phyloP scores from a whole-genome alignment of 1,140 invertebrate genomes.

The Drosophila pallidifrons region DNA sequence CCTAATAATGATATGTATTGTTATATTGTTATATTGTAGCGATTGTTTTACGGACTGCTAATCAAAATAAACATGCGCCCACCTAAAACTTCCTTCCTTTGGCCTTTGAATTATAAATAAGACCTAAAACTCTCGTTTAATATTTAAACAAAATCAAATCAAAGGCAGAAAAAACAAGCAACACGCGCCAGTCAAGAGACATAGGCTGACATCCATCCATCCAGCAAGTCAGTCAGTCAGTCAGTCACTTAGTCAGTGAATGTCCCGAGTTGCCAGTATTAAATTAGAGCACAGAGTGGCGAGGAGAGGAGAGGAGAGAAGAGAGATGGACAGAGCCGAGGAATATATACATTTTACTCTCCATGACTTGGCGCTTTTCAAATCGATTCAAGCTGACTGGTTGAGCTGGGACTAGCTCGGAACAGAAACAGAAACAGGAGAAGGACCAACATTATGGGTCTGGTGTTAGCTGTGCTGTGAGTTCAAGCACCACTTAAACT shows the following conservation, averaged over 20 bases:
- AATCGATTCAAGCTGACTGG: constrained; percentile 66
- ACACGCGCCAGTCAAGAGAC: constrained; percentile 43
- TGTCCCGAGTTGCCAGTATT: constrained; percentile 39
- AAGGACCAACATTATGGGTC: constrained; percentile 8
- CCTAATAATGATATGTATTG: constrained; percentile 68
- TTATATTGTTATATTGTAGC: constrained; percentile 72
- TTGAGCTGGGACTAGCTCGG: constrained; percentile 29
- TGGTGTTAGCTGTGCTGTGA: constrained; percentile 24
- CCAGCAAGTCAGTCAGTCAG: constrained; percentile 45
- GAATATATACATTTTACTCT: constrained; percentile 7
- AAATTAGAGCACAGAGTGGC: constrained; percentile 42
- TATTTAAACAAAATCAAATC: constrained; percentile 84
- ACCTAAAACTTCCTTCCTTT: constrained; percentile 10
- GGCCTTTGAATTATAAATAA: constrained; percentile 75
- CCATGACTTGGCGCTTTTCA: constrained; percentile 66
- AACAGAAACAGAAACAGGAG: constrained; percentile 9
- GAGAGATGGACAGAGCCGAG: background rate
- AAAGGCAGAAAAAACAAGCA: constrained; percentile 60
- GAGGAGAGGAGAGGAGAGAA: background rate
- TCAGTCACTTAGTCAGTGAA: constrained; percentile 35
- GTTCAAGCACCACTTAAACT: constrained; percentile 72
- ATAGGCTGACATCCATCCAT: constrained; percentile 59
- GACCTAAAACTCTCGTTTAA: constrained; percentile 81
- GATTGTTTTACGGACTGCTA: constrained; percentile 78
- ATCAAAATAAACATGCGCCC: constrained; percentile 72